These are phyloP conservation scores for Dolichopus griseipennis DNA, from an alignment of 2,888 invertebrate genomes.

Conservation along the genomic window DNA sequence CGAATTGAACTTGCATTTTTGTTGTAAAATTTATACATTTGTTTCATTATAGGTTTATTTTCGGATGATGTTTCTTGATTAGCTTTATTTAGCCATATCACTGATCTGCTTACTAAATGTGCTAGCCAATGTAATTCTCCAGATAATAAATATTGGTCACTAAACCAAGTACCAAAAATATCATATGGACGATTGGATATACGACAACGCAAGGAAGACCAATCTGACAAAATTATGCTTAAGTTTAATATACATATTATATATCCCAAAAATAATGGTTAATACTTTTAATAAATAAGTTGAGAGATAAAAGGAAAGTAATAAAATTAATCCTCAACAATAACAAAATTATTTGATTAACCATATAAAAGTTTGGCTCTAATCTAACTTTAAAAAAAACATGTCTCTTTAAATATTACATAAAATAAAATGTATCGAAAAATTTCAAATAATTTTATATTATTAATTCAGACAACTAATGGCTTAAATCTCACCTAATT, in stretches of 20 bases:
- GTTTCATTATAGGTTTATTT: conserved; percentile 66
- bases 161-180: conserved; percentile 84
- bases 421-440: too few relatives aligned
- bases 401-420: too few relatives aligned
- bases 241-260: too few relatives aligned
- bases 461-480: too few relatives aligned
- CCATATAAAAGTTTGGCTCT: too few relatives aligned
- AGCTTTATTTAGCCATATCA: conserved; percentile 73
- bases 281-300: too few relatives aligned
- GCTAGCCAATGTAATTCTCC: conserved; percentile 75
- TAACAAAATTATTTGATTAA: too few relatives aligned
- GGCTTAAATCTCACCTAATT: too few relatives aligned
- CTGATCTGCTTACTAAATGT: conserved; percentile 62
- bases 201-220: conserved; percentile 61
- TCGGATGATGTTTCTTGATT: conserved; percentile 68
- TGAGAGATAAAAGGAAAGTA: too few relatives aligned
- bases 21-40: conserved; percentile 66
- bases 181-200: conserved; percentile 78
- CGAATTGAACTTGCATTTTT: conserved; percentile 70
- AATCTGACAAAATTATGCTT: conserved; percentile 49
- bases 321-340: too few relatives aligned
- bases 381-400: too few relatives aligned
- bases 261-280: conserved; percentile 7
- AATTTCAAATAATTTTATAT: too few relatives aligned
- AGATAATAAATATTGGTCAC: conserved; percentile 67